Evolutionary conservation across 2,797 vertebrate species (phyloP), one percentile per base, ranked within the genome.

Genomic region (Lepilemur septentrionalis): DNA sequence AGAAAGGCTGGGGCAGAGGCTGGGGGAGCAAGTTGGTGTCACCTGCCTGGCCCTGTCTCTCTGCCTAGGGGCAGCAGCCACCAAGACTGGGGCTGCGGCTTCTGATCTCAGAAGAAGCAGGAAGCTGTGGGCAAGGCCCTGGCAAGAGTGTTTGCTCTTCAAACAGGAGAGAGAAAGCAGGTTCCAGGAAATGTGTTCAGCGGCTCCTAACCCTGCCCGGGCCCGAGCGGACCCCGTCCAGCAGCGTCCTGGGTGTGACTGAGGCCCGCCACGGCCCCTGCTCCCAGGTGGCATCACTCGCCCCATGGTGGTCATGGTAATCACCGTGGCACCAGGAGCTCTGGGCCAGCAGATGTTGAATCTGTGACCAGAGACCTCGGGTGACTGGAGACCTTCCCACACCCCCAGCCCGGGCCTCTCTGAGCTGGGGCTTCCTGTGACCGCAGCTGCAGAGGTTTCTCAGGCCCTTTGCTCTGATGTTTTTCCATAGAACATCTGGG

Each of bases 41-140:
- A 18, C 3, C 9, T 35, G 41, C 25, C 69, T 89, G 35, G 1
- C 30, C 30, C 75, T 48, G 32, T 79, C 83, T 80, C 83, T 81
- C n/a, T 30, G 87, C 17, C 65, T 79, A 75, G 13, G 70, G 67
- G 70, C 72, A 81, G 84, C 78, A 59, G 43, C 65, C 55, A 0
- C 65, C 83, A 41, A 89, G 48, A 59, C 81, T 86, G 38, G 20
- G 72, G 11, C 72, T 97, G 95, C 92, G 95, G 83, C 83, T 96
- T 95, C 91, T 91, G 87, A 87, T 94, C 92, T 97, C 89, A 83
- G 89, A 93, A 83, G 50, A 81, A 86, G 65, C 97, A 97, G 98
- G 98, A 98, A 98, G 78, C 89, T 97, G 97, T 93, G 97, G 97
- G 93, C 79, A 86, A 94, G 85, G 75, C 93, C 65, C 57, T 73